Base-by-base conservation (phyloP, 2,797 vertebrate species). In the Loriculus beryllinus region DNA sequence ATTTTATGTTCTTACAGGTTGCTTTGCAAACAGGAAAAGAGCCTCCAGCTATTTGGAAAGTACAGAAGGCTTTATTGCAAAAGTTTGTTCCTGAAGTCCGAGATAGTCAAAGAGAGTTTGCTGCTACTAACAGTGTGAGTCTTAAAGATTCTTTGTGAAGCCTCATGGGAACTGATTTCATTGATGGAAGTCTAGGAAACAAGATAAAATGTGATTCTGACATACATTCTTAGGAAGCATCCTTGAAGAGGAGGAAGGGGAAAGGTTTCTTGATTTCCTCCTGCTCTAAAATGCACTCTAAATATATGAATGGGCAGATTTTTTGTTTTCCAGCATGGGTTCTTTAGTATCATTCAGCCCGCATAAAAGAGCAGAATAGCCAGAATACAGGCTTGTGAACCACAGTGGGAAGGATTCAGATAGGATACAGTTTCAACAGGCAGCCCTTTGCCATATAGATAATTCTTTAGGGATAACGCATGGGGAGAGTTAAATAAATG, bases 11-110 rank as follows among this genome's bases (percentile, higher is more conserved):
- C 74, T 95, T 97, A 52, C 92, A 99, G 99, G 97, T 98, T 96
- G 98, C 99, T 72, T 98, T 99, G 98, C 98, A 97, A 97, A 97
- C 97, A 49, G 99, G 99, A 84, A 98, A 96, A 91, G 99, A 99
- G 92, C 99, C 99, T 80, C 99, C 99, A 90, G 99, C 99, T 95
- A 99, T 99, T 96, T 99, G 99, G 99, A 99, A 99, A 97, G 99
- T 99, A 65, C 99, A 99, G 95, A 99, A 99, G 96, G 99, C 99
- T 96, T 97, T 99, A 96, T 98, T 99, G 95, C 99, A 99, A 95
- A 99, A 99, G 95, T 99, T 99, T 98, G 98, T 99, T 97, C 99
- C 99, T 59, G 99, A 99, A 97, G 97, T 99, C 95, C 98, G 99
- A 97, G 99, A 99, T 21, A 98, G 98, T 68, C 99, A 98, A 86